These are phyloP conservation scores for Alosa alosa DNA, from an alignment of 2,113 vertebrate genomes.

Conservation along the genomic window DNA sequence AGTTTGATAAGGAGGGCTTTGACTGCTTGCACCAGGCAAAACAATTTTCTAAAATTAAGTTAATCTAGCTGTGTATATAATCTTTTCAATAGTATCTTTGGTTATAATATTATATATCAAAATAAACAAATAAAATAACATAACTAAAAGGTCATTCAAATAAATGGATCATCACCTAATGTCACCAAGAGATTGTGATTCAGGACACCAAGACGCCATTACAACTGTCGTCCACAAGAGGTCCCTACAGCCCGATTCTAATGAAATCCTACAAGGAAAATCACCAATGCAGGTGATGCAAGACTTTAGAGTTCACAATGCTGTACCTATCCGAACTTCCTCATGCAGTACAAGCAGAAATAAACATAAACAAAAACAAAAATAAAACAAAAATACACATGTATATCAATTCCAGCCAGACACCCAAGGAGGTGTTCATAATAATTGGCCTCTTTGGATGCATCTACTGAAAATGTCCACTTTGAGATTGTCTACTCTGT, in stretches of 20 bases:
- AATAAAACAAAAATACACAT: background rate
- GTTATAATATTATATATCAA: constrained; percentile 51
- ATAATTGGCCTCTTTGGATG: background rate
- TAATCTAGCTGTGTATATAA: constrained; percentile 40
- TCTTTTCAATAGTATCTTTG: constrained; percentile 62
- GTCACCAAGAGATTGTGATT: background rate
- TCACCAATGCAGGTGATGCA: background rate
- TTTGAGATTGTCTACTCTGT: constrained; percentile 30
- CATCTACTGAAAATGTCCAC: constrained; percentile 14
- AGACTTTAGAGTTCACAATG: constrained; percentile 4
- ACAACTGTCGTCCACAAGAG: constrained; percentile 57
- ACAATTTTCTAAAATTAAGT: constrained; percentile 18
- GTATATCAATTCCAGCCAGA: background rate
- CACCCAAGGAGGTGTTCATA: background rate
- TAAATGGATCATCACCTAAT: background rate
- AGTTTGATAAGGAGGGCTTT: constrained; percentile 39
- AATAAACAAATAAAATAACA: constrained; percentile 41
- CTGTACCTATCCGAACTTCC: constrained; percentile 51
- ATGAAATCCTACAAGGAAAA: background rate
- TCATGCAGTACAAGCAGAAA: constrained; percentile 59
- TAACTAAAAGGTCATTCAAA: background rate
- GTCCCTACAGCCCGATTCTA: constrained; percentile 39
- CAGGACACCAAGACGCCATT: constrained; percentile 57
- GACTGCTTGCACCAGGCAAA: constrained; percentile 70
- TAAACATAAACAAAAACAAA: constrained; percentile 17